Conservation (phyloP, 2,888 invertebrate genomes). For the Polietes domitor region DNA sequence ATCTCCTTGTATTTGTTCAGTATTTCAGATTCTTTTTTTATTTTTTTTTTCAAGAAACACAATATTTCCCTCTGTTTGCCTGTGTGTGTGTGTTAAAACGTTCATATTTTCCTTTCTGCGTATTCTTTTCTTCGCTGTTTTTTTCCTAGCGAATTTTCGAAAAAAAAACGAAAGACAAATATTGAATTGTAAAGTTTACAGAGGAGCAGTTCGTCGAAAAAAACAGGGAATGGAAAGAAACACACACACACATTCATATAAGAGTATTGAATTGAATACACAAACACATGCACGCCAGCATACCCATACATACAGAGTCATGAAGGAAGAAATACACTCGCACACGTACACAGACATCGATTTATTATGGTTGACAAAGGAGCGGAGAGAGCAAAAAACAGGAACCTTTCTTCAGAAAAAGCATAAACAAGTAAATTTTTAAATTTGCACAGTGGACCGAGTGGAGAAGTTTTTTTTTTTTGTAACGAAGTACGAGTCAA, state of each 20-base stretch:
- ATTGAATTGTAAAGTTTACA: slow-evolving; percentile 61
- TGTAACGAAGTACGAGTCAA: no score
- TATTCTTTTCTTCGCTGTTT: neutral
- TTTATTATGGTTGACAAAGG: slow-evolving; percentile 53
- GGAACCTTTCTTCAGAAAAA: slow-evolving; percentile 18
- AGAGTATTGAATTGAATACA: slow-evolving; percentile 27
- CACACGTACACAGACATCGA: slow-evolving; percentile 17
- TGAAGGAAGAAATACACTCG: slow-evolving; percentile 7
- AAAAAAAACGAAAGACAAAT: slow-evolving; percentile 38
- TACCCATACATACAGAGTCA: slow-evolving; percentile 20
- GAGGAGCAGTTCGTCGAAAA: slow-evolving; percentile 20
- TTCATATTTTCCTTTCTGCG: slow-evolving; percentile 47
- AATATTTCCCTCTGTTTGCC: neutral
- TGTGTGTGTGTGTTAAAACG: slow-evolving; percentile 23
- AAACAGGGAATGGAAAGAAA: slow-evolving; percentile 1
- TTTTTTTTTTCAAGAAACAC: slow-evolving; percentile 8
- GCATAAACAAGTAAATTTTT: slow-evolving; percentile 7
- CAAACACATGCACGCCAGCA: no score
- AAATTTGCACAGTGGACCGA: slow-evolving; percentile 40
- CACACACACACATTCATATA: neutral
- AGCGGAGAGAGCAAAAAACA: slow-evolving; percentile 1
- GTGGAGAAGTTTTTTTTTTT: neutral
- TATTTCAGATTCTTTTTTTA: no score
- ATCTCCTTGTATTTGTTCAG: neutral
- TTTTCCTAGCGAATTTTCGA: neutral